phyloP scores from a whole-genome alignment of 2,888 invertebrate species.

The Galerucella calmariensis region DNA sequence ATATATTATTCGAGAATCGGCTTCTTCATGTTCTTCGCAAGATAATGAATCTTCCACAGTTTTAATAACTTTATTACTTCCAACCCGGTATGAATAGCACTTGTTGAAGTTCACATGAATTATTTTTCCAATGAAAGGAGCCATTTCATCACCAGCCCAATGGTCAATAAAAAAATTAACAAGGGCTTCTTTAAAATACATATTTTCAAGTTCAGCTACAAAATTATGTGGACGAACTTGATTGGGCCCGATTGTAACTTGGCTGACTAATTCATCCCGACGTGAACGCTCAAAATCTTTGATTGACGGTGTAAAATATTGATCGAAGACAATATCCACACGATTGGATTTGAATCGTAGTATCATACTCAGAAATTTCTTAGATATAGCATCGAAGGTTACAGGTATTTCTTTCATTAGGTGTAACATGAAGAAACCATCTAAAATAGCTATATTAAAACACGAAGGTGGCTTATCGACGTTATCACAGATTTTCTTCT shows the following conservation, averaged over 20 bases:
- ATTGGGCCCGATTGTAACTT: conserved; percentile 4
- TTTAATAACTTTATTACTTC: conserved; percentile 33
- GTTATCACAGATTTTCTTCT: conserved; percentile 23
- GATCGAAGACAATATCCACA: conserved; percentile 45
- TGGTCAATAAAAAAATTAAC: conserved; percentile 38
- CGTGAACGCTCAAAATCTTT: conserved; percentile 45
- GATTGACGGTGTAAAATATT: conserved; percentile 42
- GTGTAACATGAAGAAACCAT: conserved; percentile 44
- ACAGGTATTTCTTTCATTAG: conserved; percentile 37
- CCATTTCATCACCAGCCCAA: conserved; percentile 36
- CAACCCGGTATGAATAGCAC: conserved; percentile 50
- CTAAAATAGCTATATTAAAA: conserved; percentile 40
- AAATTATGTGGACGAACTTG: conserved; percentile 8
- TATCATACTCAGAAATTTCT: conserved; percentile 37
- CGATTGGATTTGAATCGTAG: conserved; percentile 27
- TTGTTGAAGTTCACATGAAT: conserved; percentile 30
- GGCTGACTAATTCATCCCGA: background rate
- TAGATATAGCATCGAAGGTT: conserved; percentile 40
- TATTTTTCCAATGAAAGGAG: conserved; percentile 36
- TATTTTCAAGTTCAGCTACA: conserved; percentile 31
- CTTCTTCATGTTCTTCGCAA: conserved; percentile 42
- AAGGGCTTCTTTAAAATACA: conserved; percentile 37
- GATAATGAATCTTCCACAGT: conserved; percentile 27
- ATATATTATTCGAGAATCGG: conserved; percentile 41
- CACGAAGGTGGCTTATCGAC: conserved; percentile 24